Evolutionary conservation across 2,888 invertebrate genomes (phyloP).

Genomic region (Caenorhabditis sinica): DNA sequence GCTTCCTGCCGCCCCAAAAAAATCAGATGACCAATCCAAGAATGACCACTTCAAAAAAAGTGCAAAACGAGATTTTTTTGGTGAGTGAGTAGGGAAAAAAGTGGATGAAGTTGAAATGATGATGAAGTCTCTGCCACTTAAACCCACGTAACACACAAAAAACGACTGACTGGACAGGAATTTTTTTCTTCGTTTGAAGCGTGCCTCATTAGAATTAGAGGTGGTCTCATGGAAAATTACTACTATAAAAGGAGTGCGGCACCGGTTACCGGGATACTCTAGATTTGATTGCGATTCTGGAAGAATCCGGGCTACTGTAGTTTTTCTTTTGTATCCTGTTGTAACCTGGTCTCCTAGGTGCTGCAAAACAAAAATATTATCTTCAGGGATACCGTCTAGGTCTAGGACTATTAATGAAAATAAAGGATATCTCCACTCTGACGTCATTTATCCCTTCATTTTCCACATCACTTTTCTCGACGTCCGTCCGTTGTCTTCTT

Average conservation of each 20-base stretch:
- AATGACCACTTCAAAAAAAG: constrained; percentile 42
- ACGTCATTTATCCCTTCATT: constrained; percentile 28
- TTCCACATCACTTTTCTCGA: constrained; percentile 36
- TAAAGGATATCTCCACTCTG: constrained; percentile 1
- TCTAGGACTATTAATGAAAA: neutral
- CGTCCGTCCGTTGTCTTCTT: neutral
- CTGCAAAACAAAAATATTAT: neutral
- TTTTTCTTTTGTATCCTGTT: neutral
- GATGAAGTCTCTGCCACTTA: constrained; percentile 26
- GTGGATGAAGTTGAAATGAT: constrained; percentile 25
- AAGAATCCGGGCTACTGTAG: neutral
- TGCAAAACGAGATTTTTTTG: constrained; percentile 34
- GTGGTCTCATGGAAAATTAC: neutral
- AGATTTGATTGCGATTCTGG: too few species aligned
- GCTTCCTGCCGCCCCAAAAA: neutral
- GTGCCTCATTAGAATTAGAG: neutral
- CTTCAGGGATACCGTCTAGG: neutral
- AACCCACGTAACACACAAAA: constrained; percentile 28
- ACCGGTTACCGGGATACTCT: too few species aligned
- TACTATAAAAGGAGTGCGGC: neutral
- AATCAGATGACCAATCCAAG: constrained; percentile 29
- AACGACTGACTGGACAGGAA: constrained; percentile 27
- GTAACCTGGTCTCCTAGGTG: neutral
- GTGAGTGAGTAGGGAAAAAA: neutral
- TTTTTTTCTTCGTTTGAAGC: neutral